Evolutionary conservation across 1,140 invertebrate genomes (phyloP).

Genomic region (Dendrolimus kikuchii): DNA sequence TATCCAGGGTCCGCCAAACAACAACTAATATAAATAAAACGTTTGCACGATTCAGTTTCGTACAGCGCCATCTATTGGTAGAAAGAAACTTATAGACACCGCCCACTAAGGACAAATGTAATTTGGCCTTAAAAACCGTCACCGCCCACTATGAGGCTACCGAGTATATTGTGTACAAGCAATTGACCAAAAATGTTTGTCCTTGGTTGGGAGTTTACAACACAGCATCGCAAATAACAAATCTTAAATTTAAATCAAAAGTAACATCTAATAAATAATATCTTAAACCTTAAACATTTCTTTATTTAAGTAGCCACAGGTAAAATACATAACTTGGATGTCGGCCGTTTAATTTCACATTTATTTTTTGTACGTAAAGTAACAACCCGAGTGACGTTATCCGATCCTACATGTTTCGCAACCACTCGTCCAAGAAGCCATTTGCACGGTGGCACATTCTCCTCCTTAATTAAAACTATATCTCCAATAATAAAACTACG

Average conservation of each 20-base stretch:
- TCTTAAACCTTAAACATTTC: no score
- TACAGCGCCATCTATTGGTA: no score
- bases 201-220: no score
- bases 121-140: background rate
- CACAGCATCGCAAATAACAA: no score
- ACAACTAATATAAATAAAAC: no score
- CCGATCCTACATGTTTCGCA: background rate
- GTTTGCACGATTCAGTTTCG: no score
- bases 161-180: background rate
- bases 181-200: background rate
- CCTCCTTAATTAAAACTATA: conserved; percentile 5
- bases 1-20: no score
- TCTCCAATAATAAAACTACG: no score
- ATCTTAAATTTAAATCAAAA: no score
- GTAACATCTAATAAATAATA: no score
- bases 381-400: conserved; percentile 7
- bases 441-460: conserved; percentile 7
- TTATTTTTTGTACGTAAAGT: conserved; percentile 5
- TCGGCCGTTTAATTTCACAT: conserved; percentile 3
- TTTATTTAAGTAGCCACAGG: no score
- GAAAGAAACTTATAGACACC: background rate
- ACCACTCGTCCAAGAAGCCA: conserved; percentile 5
- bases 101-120: conserved; percentile 1
- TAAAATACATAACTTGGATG: conserved; percentile 8
- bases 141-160: background rate